A percentile compares a stretch with the other conserved stretches of the same genome.
phyloP scores from a whole-genome alignment of 2,113 vertebrate species.

The Halichoerus grypus region DNA sequence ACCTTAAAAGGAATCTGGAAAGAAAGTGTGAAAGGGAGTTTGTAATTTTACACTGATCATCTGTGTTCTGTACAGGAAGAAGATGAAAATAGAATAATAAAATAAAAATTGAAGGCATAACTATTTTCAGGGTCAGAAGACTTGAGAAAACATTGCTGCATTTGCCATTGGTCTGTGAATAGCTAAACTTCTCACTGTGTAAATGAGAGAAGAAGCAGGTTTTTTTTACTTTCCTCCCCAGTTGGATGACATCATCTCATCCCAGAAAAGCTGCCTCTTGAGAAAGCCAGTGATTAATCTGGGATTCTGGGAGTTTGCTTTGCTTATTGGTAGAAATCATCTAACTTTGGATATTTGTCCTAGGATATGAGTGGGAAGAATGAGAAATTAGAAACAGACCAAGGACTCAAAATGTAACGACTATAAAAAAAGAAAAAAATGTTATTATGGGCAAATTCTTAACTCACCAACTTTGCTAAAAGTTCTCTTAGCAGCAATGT shows the following conservation, averaged over 20 bases:
- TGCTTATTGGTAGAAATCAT: neutral
- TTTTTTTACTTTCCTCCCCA: neutral
- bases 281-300: neutral
- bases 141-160: neutral
- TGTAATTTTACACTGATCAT: neutral
- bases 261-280: neutral
- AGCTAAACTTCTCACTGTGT: neutral
- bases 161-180: neutral
- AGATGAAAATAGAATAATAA: neutral
- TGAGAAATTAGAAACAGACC: neutral
- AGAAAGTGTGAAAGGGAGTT: neutral
- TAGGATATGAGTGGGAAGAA: neutral
- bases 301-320: neutral
- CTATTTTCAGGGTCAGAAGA: neutral
- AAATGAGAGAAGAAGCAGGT: neutral
- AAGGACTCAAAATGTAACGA: neutral
- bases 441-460: neutral
- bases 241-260: neutral
- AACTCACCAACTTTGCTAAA: neutral
- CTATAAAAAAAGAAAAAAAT: neutral
- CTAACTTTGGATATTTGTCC: neutral
- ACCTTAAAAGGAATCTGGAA: constrained; percentile 7
- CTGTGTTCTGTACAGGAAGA: neutral
- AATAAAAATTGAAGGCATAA: neutral
- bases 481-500: neutral